phyloP scores from a whole-genome alignment of 1,140 invertebrate species.

The Leptinotarsa defecta region DNA sequence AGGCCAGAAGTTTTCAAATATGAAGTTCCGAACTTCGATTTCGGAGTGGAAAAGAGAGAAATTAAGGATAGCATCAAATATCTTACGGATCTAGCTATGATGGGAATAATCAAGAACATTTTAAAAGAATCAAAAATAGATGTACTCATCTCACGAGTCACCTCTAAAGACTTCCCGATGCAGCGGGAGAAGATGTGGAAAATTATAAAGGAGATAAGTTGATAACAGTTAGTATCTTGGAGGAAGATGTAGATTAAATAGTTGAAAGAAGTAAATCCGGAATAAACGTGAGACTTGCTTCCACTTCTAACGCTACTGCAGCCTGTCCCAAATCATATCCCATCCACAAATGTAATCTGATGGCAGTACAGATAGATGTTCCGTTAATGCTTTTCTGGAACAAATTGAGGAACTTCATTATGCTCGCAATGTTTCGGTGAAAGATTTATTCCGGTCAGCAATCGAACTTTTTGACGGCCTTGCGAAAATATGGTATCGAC shows the following conservation, averaged over 20 bases:
- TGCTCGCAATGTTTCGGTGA: too few relatives aligned
- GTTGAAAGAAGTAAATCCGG: background rate
- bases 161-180: background rate
- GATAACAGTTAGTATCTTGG: background rate
- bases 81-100: background rate
- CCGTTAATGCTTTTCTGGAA: too few relatives aligned
- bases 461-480: background rate
- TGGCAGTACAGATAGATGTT: background rate
- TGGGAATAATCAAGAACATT: background rate
- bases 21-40: too few relatives aligned
- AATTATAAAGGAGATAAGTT: background rate
- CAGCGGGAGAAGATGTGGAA: background rate
- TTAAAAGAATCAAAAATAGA: background rate
- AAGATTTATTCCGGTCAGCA: background rate
- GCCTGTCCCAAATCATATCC: background rate
- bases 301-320: background rate
- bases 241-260: background rate
- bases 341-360: constrained; percentile 2
- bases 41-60: too few relatives aligned
- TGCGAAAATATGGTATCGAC: background rate
- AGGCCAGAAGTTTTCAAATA: too few relatives aligned
- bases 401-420: too few relatives aligned
- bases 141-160: background rate
- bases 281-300: background rate
- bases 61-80: background rate